phyloP scores from a whole-genome alignment of 2,888 invertebrate genomes.

The Drosophila quinaria region DNA sequence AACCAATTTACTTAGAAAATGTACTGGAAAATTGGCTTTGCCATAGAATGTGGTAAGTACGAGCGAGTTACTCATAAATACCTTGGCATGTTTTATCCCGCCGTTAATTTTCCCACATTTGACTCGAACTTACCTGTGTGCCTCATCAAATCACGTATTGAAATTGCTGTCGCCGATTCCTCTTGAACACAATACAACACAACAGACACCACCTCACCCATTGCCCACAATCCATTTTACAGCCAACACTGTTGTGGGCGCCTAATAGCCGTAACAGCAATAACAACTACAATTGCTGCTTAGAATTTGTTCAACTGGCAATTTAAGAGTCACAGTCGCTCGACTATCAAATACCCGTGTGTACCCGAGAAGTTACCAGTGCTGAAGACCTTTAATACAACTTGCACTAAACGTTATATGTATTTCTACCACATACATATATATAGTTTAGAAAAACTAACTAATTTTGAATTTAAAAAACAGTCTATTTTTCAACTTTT shows the following conservation, averaged over 20 bases:
- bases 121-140: conserved; percentile 13
- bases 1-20: conserved; percentile 35
- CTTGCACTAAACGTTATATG: neutral
- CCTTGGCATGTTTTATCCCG: conserved; percentile 37
- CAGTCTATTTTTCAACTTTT: too few relatives aligned
- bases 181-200: neutral
- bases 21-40: conserved; percentile 55
- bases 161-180: conserved; percentile 29
- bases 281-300: conserved; percentile 5
- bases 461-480: too few relatives aligned
- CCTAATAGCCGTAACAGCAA: conserved; percentile 15
- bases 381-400: neutral
- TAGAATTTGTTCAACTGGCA: conserved; percentile 14
- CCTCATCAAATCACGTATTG: conserved; percentile 47
- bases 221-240: neutral
- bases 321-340: neutral
- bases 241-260: conserved; percentile 25
- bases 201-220: neutral
- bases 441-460: too few relatives aligned
- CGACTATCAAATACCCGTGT: conserved; percentile 7
- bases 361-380: too few relatives aligned
- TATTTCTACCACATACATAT: neutral
- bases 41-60: conserved; percentile 24
- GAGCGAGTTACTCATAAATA: conserved; percentile 34
- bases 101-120: conserved; percentile 46